Base-by-base conservation (phyloP, 35 echinoderm and acorn worm genomes). In the Chiridota heheva region DNA sequence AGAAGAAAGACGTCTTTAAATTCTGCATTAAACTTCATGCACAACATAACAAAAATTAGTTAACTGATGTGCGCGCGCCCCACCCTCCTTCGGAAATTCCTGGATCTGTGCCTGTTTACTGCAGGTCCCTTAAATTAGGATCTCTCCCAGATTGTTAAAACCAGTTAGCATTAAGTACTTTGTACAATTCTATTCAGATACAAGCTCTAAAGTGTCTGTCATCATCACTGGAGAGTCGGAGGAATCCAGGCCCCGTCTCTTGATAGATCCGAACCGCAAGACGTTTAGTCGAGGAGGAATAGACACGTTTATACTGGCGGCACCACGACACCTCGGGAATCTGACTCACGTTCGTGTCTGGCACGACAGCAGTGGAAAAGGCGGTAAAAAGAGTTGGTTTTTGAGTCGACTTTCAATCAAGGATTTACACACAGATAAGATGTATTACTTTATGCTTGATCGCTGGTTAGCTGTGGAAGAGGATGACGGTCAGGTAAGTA, bases 321-420 rank as follows among this genome's bases (percentile, higher is more conserved):
- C 76, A 4, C 87, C 87, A 17, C 55, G 87, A 36, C 57, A 75
- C 36, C 70, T 96, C 7, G 92, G 92, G 12, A 90, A 96, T 70
- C 70, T 96, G 0, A 40, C 78, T 61, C 92, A 96, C 58, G 45
- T 96, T 6, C 76, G 92, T 40, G 76, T 96, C 44, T 96, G 92
- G 92, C 92, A 96, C 58, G 78, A 96, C 63, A 96, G 90, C 70
- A 76, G 69, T n/a, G 92, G 92, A 28, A 90, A 96, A 60, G n/a
- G n/a, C n/a, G n/a, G n/a, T n/a, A 35, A 67, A 40, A 68, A 87
- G 0, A 76, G 64, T 39, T 96, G 92, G 92, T 86, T 82, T 38
- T 78, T 96, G 55, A 96, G 83, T 57, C 76, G 92, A 35, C 49
- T 96, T 40, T 80, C 88, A 12, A 86, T 96, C 15, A 96, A 90